Conservation (phyloP, 2,113 vertebrate genomes). For the Neotragus pygmaeus region DNA sequence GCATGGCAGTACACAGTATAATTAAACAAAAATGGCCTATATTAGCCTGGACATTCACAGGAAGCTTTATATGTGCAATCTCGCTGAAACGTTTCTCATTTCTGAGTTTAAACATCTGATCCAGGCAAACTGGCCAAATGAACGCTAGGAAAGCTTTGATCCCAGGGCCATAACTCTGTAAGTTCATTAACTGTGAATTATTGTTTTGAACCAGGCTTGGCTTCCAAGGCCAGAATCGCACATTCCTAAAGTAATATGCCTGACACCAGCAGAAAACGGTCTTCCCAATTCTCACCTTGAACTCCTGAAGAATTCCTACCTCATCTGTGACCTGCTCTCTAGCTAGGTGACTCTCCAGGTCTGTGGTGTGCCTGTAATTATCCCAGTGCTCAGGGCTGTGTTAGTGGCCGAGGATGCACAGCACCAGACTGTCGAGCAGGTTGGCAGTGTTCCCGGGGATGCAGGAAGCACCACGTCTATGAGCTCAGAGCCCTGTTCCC, state of each 20-base stretch:
- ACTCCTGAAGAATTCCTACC: slow-evolving; percentile 71
- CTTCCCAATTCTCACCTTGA: slow-evolving; percentile 80
- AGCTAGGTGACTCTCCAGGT: slow-evolving; percentile 58
- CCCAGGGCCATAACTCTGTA: slow-evolving; percentile 67
- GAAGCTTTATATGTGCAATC: slow-evolving; percentile 23
- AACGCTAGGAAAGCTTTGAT: slow-evolving; percentile 58
- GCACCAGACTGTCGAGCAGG: slow-evolving; percentile 60
- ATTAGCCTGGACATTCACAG: neutral
- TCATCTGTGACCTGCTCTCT: slow-evolving; percentile 74
- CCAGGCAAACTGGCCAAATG: slow-evolving; percentile 67
- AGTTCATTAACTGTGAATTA: slow-evolving; percentile 82
- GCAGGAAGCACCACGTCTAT: slow-evolving; percentile 34
- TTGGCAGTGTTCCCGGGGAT: slow-evolving; percentile 70
- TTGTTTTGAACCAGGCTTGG: slow-evolving; percentile 76
- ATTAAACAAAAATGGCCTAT: neutral
- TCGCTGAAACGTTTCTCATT: slow-evolving; percentile 74
- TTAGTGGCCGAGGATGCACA: slow-evolving; percentile 71
- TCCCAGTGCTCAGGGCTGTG: slow-evolving; percentile 67
- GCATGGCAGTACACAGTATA: neutral
- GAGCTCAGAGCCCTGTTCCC: slow-evolving; percentile 53
- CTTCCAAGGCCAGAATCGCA: slow-evolving; percentile 73
- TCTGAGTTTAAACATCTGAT: slow-evolving; percentile 71
- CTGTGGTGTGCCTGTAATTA: slow-evolving; percentile 72
- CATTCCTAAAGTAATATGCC: slow-evolving; percentile 79
- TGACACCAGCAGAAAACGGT: slow-evolving; percentile 76